Conservation (phyloP, 2,113 vertebrate genomes). For the Odocoileus virginianus region DNA sequence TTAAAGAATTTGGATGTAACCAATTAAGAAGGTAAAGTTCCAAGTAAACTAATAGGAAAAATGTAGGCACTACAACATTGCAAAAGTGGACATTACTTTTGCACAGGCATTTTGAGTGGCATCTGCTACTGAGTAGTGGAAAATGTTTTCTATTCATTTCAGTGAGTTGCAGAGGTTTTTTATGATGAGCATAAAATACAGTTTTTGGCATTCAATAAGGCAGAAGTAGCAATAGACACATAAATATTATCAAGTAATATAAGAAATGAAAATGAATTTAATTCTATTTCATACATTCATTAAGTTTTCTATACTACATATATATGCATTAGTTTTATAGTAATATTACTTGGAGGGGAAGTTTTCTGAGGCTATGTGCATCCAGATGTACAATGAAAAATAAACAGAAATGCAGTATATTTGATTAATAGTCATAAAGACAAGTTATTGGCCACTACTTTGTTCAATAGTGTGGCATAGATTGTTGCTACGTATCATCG, state of each 20-base stretch:
- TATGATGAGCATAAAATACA: not conserved
- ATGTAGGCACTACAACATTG: not conserved
- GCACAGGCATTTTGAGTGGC: not conserved
- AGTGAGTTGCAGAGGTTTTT: not conserved
- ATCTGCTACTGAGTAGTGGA: not conserved
- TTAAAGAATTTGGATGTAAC: not conserved
- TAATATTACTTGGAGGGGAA: not conserved
- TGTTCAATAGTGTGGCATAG: not conserved
- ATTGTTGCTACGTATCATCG: not conserved
- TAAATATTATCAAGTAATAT: not conserved
- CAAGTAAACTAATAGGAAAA: not conserved
- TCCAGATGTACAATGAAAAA: not conserved
- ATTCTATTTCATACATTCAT: not conserved
- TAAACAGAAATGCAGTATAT: not conserved
- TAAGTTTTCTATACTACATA: not conserved
- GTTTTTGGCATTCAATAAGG: not conserved
- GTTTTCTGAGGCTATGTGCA: not conserved
- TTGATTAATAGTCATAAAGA: not conserved
- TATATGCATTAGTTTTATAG: not conserved
- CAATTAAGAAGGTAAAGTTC: not conserved
- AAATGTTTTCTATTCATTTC: not conserved
- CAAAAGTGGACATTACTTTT: not conserved
- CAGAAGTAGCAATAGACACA: not conserved
- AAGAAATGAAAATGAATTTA: not conserved
- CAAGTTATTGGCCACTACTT: not conserved